Conservation (phyloP, 2,113 vertebrate species). For the Osmerus mordax region DNA sequence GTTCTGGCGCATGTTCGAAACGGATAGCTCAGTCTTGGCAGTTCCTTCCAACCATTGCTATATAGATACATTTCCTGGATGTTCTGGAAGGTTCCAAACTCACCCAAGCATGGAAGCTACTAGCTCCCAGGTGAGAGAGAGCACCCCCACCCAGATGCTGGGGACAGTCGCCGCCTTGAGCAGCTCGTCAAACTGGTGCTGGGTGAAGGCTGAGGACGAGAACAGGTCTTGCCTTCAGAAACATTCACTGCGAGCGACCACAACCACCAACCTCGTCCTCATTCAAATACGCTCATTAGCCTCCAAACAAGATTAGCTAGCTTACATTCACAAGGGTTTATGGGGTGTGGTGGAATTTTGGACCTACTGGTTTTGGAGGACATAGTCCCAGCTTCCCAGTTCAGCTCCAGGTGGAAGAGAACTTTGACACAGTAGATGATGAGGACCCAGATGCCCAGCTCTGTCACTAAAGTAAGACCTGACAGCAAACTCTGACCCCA, state of each 20-base stretch:
- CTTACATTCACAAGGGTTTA: too few species aligned
- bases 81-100: neutral
- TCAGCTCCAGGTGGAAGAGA: slow-evolving; percentile 71
- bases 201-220: slow-evolving; percentile 72
- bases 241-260: neutral
- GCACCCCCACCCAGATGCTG: slow-evolving; percentile 72
- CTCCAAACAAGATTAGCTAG: too few species aligned
- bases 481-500: slow-evolving; percentile 53
- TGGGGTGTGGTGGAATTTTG: too few species aligned
- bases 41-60: too few species aligned
- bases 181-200: slow-evolving; percentile 73
- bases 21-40: too few species aligned
- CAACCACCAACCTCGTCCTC: too few species aligned
- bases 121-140: slow-evolving; percentile 79
- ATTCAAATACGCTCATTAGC: too few species aligned
- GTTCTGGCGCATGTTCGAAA: too few species aligned
- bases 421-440: slow-evolving; percentile 58
- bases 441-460: slow-evolving; percentile 53
- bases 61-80: too few species aligned
- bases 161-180: slow-evolving; percentile 65
- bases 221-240: neutral
- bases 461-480: slow-evolving; percentile 44
- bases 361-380: slow-evolving; percentile 69
- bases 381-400: slow-evolving; percentile 68
- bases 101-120: slow-evolving; percentile 73